These are phyloP conservation scores for Ooceraea biroi DNA, from an alignment of 1,140 invertebrate genomes.

Conservation along the genomic window DNA sequence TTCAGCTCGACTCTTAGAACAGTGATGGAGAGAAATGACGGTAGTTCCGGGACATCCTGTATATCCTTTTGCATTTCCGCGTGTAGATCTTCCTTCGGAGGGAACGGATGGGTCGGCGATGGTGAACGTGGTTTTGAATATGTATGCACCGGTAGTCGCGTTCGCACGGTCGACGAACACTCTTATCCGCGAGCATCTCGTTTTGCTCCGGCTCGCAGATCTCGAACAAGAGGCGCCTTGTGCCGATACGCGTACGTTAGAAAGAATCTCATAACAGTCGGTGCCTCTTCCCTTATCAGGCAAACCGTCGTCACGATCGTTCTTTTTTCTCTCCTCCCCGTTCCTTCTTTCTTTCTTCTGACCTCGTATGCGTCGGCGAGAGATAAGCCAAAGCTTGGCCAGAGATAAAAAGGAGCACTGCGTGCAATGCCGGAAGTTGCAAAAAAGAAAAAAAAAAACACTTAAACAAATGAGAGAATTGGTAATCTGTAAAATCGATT, in stretches of 20 bases:
- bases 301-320: slow-evolving; percentile 59
- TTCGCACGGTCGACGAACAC: slow-evolving; percentile 67
- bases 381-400: slow-evolving; percentile 39
- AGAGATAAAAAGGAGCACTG: slow-evolving; percentile 34
- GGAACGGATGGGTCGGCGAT: slow-evolving; percentile 6
- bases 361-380: background rate
- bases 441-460: too few species aligned
- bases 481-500: background rate
- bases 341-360: background rate
- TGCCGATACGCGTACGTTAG: slow-evolving; percentile 60
- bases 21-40: slow-evolving; percentile 21
- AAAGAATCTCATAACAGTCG: slow-evolving; percentile 67
- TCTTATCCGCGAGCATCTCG: slow-evolving; percentile 67
- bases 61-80: slow-evolving; percentile 17
- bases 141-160: slow-evolving; percentile 38
- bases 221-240: slow-evolving; percentile 69
- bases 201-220: slow-evolving; percentile 50
- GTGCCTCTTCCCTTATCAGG: slow-evolving; percentile 59
- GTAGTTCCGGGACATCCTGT: slow-evolving; percentile 32
- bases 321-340: background rate
- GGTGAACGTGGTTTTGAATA: slow-evolving; percentile 47
- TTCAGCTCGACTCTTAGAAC: background rate
- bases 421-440: slow-evolving; percentile 7
- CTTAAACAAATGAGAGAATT: slow-evolving; percentile 20
- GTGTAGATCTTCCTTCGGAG: slow-evolving; percentile 26